Base-by-base conservation (phyloP, 2,113 vertebrate genomes). In the Xenotilapia longispinis region DNA sequence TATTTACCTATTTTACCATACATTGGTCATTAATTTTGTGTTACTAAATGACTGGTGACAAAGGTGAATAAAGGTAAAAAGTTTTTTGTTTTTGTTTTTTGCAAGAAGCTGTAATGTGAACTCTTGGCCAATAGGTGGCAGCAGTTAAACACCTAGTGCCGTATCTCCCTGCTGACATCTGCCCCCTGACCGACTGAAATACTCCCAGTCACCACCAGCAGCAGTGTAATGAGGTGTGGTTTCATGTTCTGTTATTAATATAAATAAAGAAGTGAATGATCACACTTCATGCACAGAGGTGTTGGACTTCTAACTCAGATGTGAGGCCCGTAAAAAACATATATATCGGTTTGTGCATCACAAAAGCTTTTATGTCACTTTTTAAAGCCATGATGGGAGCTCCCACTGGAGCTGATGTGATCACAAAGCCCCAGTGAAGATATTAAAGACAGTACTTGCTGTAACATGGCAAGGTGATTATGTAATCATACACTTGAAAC, bases 401-500 rank as follows among this genome's bases (percentile, higher is more conserved):
- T 19, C 6, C 47, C 15, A 1, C 12, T 26, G 4, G 12, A 31
- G 21, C 26, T 53, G 33, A 83, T 26, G 17, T 65, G 26, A 26
- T 58, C 42, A 6, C 9, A 85, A 80, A 45, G 42, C 9, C n/a
- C 3, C 33, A 31, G 55, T 53, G 31, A 83, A 21, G 11, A n/a
- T n/a, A 36, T 51, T 12, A 17, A 7, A 21, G 70, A 60, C 7
- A 54, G 40, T 31, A 75, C 21, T n/a, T 75, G 70, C 70, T 28
- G 42, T 14, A 80, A 36, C 60, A 81, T 51, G 42, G 7, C 45
- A 47, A 38, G 63, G 80, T 19, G 78, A 87, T 90, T 91, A 92
- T 83, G 88, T 85, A 86, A 93, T 31, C 55, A 17, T 4, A 17
- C 36, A 49, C 85, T 89, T 45, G 45, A 88, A 83, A 33, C 23